Conservation (phyloP, 2,888 invertebrate genomes). For the Argynnis bischoffii region DNA sequence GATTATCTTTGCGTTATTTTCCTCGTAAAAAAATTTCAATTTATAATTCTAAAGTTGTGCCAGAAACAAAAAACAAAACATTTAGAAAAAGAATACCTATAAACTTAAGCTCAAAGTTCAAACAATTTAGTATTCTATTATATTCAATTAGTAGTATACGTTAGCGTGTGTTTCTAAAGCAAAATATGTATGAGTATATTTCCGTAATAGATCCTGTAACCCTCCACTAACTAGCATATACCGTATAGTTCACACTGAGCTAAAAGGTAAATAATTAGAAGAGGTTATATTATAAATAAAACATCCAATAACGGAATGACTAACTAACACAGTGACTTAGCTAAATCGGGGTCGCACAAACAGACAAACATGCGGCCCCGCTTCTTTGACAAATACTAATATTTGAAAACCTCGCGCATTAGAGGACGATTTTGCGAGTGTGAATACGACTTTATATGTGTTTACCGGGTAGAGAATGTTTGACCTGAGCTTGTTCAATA, state of each 20-base stretch:
- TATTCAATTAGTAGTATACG: too few relatives aligned
- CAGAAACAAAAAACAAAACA: too few relatives aligned
- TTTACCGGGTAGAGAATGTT: conserved; percentile 25
- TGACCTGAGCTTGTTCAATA: conserved; percentile 14
- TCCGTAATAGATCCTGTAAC: too few relatives aligned
- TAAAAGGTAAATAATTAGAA: conserved; percentile 13
- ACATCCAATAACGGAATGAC: conserved; percentile 23
- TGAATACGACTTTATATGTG: conserved; percentile 34
- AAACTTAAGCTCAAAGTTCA: too few relatives aligned
- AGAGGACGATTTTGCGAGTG: conserved; percentile 55
- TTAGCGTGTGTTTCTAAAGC: too few relatives aligned
- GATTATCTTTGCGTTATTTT: too few relatives aligned
- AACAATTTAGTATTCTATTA: too few relatives aligned
- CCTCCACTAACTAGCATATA: neutral
- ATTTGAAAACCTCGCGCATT: conserved; percentile 74
- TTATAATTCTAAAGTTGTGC: too few relatives aligned
- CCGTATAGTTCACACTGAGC: neutral
- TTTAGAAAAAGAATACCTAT: too few relatives aligned
- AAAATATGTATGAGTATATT: too few relatives aligned
- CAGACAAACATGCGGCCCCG: conserved; percentile 56
- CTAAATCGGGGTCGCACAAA: conserved; percentile 57
- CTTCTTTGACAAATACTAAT: conserved; percentile 81
- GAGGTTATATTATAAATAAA: conserved; percentile 11
- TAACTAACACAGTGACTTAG: conserved; percentile 43
- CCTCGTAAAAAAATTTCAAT: too few relatives aligned